phyloP scores from a whole-genome alignment of 1,140 invertebrate species.

The Subanguina moxae region DNA sequence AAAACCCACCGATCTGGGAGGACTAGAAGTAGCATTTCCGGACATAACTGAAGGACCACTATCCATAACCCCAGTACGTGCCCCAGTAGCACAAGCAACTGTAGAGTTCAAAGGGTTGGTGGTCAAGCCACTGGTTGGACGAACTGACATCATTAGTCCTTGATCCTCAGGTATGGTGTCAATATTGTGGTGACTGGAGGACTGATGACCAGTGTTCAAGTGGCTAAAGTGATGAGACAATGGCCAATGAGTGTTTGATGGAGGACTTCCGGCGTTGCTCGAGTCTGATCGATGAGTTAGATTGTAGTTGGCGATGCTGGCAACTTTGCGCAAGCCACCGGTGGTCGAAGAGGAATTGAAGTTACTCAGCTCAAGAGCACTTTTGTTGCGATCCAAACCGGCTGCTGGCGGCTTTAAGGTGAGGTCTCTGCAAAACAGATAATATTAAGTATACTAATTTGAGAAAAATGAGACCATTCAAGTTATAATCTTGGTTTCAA shows the following conservation, averaged over 20 bases:
- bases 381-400: slow-evolving; percentile 12
- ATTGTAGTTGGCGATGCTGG: slow-evolving; percentile 10
- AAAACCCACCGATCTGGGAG: slow-evolving; percentile 19
- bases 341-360: background rate
- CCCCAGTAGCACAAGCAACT: background rate
- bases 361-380: background rate
- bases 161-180: slow-evolving; percentile 14
- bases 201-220: background rate
- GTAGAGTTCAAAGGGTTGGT: background rate
- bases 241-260: background rate
- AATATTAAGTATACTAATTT: background rate
- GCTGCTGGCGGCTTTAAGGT: background rate
- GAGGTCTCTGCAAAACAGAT: background rate
- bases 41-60: background rate
- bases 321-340: slow-evolving; percentile 2
- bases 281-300: background rate
- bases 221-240: background rate
- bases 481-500: too few relatives aligned
- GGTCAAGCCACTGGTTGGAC: slow-evolving; percentile 4
- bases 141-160: slow-evolving; percentile 19
- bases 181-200: slow-evolving; percentile 3
- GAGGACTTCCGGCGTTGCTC: background rate
- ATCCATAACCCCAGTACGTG: background rate
- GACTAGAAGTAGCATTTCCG: slow-evolving; percentile 1
- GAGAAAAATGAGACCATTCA: too few relatives aligned